These are phyloP conservation scores for Coracopsis vasa DNA, from an alignment of 2,113 vertebrate species.

Conservation along the genomic window DNA sequence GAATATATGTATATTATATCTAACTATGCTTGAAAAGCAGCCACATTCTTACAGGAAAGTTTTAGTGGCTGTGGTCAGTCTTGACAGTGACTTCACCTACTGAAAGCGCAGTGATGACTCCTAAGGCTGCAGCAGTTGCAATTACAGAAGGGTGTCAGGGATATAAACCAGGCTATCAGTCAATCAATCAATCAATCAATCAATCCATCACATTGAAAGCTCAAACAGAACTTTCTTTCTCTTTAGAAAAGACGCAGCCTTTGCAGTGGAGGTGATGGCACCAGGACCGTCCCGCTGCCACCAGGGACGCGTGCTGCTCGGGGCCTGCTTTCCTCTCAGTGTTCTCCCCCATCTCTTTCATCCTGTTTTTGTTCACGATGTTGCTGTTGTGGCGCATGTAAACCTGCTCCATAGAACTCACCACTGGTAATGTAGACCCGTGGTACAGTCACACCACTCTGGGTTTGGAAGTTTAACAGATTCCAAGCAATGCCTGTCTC, in stretches of 20 bases:
- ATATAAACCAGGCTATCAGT: not conserved
- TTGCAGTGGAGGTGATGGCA: not conserved
- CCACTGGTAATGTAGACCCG: not conserved
- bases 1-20: not conserved
- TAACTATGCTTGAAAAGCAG: not conserved
- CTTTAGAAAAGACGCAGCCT: constrained; percentile 48
- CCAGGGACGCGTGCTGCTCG: not conserved
- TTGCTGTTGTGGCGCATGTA: not conserved
- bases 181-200: too few species aligned
- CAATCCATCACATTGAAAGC: not conserved
- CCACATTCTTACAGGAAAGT: too few species aligned
- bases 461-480: not conserved
- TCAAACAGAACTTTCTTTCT: not conserved
- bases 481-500: not conserved
- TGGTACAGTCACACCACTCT: not conserved
- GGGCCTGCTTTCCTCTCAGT: not conserved
- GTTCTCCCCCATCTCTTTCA: not conserved
- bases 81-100: not conserved
- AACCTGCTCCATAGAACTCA: not conserved
- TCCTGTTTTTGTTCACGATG: not conserved
- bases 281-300: not conserved
- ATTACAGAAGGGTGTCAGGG: not conserved
- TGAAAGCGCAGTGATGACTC: not conserved
- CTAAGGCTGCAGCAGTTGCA: not conserved
- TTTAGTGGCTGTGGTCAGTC: not conserved